Base-by-base conservation (phyloP, 23 tunicate species). In the Aplidium turbinatum region DNA sequence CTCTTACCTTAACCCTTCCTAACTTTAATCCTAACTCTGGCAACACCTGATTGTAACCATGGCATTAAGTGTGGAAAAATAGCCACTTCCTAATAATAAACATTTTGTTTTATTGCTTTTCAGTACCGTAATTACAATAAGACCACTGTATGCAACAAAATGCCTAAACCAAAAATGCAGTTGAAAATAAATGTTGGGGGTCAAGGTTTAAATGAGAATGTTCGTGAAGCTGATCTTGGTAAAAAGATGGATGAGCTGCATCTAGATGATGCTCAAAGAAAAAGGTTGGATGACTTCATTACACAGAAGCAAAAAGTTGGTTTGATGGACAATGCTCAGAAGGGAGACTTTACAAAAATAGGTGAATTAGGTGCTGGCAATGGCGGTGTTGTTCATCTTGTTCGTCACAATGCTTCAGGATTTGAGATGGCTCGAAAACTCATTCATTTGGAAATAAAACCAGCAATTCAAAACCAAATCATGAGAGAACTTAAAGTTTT, bases 281-380 rank as follows among this genome's bases (percentile, higher is more conserved):
- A 84, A 27, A 56, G 97, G 51, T 61, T 91, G 52, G 86, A 91
- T 75, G 70, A 68, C 22, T 91, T 91, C 60, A 82, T 91, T n/a
- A 74, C 60, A 48, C 97, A 91, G 35, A 91, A 91, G 55, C 90
- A 91, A 68, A 84, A 91, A 65, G 83, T 91, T 46, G 97, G 97
- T 40, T 38, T 91, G 75, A 62, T 91, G 66, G 97, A 91, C 42
- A 91, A 88, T 84, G 97, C 97, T 19, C 92, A 91, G 45, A 91
- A 91, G 33, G 61, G 74, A 3, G 97, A 91, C 57, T 91, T 91
- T 54, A 45, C 69, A n/a, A 85, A 84, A 64, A 70, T 56, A 33
- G 91, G 82, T 57, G 99, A 95, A 79, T 42, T 95, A 13, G 99
- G 99, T 2, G 87, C 80, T 66, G 99, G 99, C 28, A 95, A 95